phyloP scores from a whole-genome alignment of 2,888 invertebrate genomes.

The Leucania comma region DNA sequence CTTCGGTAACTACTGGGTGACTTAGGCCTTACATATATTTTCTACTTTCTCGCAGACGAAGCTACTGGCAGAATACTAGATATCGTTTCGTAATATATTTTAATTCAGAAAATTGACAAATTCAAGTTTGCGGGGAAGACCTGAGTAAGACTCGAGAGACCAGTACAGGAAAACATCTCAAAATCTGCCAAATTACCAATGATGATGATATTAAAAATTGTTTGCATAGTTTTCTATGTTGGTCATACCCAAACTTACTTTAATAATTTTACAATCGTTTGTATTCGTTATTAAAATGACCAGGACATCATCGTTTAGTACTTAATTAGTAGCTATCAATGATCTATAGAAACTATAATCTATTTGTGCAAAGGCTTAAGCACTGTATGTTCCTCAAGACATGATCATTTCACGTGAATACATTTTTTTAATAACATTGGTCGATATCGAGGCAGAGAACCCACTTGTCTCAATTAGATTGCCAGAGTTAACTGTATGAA shows the following conservation, averaged over 20 bases:
- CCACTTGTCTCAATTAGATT: conserved; percentile 26
- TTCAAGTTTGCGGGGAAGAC: too few relatives aligned
- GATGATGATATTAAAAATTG: not conserved
- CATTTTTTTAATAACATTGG: conserved; percentile 10
- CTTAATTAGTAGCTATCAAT: not conserved
- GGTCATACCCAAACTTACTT: too few relatives aligned
- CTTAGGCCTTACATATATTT: too few relatives aligned
- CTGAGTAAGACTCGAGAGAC: too few relatives aligned
- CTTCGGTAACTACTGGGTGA: too few relatives aligned
- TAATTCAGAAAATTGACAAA: too few relatives aligned
- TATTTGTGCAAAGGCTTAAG: conserved; percentile 4
- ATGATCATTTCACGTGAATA: not conserved
- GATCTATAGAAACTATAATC: not conserved
- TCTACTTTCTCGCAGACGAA: too few relatives aligned
- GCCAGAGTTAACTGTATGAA: conserved; percentile 9
- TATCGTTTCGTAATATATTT: too few relatives aligned
- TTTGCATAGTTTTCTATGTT: too few relatives aligned
- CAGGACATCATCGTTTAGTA: not conserved
- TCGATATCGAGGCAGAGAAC: conserved; percentile 5
- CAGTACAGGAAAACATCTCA: too few relatives aligned
- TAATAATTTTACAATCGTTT: too few relatives aligned
- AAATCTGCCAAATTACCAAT: not conserved
- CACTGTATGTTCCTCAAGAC: not conserved
- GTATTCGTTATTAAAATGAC: not conserved
- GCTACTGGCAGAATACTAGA: too few relatives aligned